Evolutionary conservation across 1,140 invertebrate genomes (phyloP), one percentile per base, ranked within the genome.

Genomic region (Zaprionus africanus): DNA sequence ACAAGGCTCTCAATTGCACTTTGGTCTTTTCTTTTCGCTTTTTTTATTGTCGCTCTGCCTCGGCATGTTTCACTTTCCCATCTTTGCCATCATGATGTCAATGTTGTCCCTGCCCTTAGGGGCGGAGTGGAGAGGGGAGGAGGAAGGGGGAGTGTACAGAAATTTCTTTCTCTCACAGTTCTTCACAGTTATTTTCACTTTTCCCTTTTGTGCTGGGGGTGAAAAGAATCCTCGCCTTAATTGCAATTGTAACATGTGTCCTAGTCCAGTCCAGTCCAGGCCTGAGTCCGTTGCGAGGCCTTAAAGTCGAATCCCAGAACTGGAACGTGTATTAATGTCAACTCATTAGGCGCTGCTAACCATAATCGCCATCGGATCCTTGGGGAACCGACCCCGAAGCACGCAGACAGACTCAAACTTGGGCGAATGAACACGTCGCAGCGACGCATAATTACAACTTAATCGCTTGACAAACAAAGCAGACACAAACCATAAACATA

Each of bases 361-460:
- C 84, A 73, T 87, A 87, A 87, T 88, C 74, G 71, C 64, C 70
- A 69, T 56, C 36, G 54, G 58, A 61, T 77, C 78, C 74, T 68
- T 63, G 54, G 73, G 73, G 54, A 64, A 24, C 26, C 54, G 11
- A 46, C 1, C 22, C 24, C 22, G 19, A 4, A n/a, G 34, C 34
- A 34, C 49, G 38, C 38, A 61, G 51, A 9, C 31, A 34, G 31
- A 34, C 31, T 34, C 31, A 34, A 60, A 49, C 31, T 34, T 53
- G 26, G n/a, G 41, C 12, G 38, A 36, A 24, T 62, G 72, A 74
- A 80, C 83, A 88, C 83, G 83, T 87, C 83, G 83, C 87, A 81
- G 84, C 83, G 70, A 78, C 80, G 84, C 80, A 87, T 87, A 87
- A 87, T 87, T 87, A 87, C 83, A 88, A 88, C 83, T 87, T 87